These are phyloP conservation scores for Poecilia velifera DNA, from an alignment of 2,797 vertebrate species.

Conservation along the genomic window DNA sequence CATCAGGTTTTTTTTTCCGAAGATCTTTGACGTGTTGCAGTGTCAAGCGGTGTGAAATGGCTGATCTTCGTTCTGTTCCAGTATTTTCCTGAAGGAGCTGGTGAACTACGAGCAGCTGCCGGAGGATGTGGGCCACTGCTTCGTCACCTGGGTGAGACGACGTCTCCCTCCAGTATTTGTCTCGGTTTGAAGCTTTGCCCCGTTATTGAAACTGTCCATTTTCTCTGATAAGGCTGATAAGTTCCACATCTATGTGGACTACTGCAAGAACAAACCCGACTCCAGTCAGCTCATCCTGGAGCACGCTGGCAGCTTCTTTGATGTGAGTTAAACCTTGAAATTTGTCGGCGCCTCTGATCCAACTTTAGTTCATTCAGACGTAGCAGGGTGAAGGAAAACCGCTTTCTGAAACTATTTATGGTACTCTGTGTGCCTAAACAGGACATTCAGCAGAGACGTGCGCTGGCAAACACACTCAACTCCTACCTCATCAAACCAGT, in stretches of 20 bases:
- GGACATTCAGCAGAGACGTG: slow-evolving; percentile 97
- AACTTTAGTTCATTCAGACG: background rate
- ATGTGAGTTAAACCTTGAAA: slow-evolving; percentile 78
- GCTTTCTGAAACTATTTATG: background rate
- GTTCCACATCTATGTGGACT: slow-evolving; percentile 98
- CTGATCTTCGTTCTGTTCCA: slow-evolving; percentile 65
- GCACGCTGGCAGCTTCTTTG: slow-evolving; percentile 95
- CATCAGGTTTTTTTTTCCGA: background rate
- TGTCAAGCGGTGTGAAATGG: background rate
- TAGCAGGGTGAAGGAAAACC: background rate
- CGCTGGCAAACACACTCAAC: slow-evolving; percentile 96
- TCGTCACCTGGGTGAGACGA: slow-evolving; percentile 95
- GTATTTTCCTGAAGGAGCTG: slow-evolving; percentile 97
- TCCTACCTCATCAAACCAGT: slow-evolving; percentile 99
- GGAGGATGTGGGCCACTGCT: slow-evolving; percentile 98
- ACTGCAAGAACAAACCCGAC: slow-evolving; percentile 99
- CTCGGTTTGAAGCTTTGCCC: background rate
- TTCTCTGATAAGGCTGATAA: slow-evolving; percentile 90
- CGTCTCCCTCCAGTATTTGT: background rate
- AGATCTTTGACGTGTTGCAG: background rate
- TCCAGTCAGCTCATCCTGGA: slow-evolving; percentile 97
- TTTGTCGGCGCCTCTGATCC: background rate
- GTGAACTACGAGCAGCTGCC: slow-evolving; percentile 98
- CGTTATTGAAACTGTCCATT: slow-evolving; percentile 20
- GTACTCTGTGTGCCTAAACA: slow-evolving; percentile 54